Percentiles rank a stretch among this genome's conserved stretches.
Conservation (phyloP, 2,888 invertebrate species). For the Cerceris rybyensis region DNA sequence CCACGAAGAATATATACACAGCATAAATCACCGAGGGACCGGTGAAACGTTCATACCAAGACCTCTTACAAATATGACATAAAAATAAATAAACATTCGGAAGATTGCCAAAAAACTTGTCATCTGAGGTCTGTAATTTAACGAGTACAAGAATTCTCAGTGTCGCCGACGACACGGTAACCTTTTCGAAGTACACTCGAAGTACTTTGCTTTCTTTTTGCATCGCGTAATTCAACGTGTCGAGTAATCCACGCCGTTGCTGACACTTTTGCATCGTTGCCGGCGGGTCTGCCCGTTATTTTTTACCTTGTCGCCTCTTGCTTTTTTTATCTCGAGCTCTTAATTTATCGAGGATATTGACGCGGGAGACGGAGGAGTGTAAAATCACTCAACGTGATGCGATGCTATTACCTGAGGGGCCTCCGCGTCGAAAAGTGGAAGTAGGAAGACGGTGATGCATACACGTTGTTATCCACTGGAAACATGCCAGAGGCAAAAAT, state of each 20-base stretch:
- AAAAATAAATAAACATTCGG: no score
- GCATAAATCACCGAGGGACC: no score
- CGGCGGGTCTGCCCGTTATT: conserved; percentile 26
- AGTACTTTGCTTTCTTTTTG: not conserved
- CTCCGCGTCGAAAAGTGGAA: conserved; percentile 24
- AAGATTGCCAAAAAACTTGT: no score
- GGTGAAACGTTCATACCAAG: no score
- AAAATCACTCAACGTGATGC: conserved; percentile 65
- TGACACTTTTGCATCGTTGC: conserved; percentile 16
- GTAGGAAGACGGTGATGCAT: conserved; percentile 32
- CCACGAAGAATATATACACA: no score
- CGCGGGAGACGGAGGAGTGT: conserved; percentile 55
- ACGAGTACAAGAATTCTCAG: no score
- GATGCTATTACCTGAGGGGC: conserved; percentile 57
- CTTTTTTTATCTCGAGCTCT: conserved; percentile 42
- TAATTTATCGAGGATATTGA: conserved; percentile 62
- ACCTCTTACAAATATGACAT: no score
- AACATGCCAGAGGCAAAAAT: conserved; percentile 9
- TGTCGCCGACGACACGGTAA: no score
- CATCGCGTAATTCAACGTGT: not conserved
- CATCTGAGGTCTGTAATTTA: no score
- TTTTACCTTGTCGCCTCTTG: conserved; percentile 13
- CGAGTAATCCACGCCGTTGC: conserved; percentile 9
- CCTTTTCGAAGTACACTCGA: not conserved
- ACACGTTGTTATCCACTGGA: conserved; percentile 28